These are phyloP conservation scores for Pogona vitticeps DNA, from an alignment of 2,113 vertebrate species.

Conservation along the genomic window DNA sequence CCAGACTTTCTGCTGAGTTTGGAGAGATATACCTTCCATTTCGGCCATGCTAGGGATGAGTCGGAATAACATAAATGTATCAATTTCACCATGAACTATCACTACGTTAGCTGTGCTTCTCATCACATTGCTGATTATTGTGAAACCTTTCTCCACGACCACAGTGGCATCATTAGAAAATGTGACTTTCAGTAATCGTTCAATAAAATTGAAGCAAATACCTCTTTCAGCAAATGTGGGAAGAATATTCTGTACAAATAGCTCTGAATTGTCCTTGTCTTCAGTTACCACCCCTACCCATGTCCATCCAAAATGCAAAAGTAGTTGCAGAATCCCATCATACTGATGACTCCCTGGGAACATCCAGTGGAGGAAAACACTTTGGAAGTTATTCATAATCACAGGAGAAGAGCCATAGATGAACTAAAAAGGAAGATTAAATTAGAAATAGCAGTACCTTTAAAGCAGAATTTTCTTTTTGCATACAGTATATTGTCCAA, in stretches of 20 bases:
- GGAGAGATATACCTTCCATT: not conserved
- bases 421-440: not conserved
- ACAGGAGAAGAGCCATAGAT: not conserved
- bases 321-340: not conserved
- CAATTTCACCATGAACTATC: not conserved
- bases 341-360: not conserved
- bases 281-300: not conserved
- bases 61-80: not conserved
- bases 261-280: too few relatives aligned
- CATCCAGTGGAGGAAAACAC: not conserved
- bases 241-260: not conserved
- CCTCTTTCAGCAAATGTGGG: not conserved
- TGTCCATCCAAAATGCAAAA: not conserved
- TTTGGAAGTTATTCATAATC: too few relatives aligned
- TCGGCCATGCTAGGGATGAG: not conserved
- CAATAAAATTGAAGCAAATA: conserved; percentile 1
- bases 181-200: not conserved
- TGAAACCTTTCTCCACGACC: not conserved
- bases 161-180: not conserved
- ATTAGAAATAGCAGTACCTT: too few relatives aligned
- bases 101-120: not conserved
- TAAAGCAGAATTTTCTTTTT: too few relatives aligned
- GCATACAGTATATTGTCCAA: too few relatives aligned
- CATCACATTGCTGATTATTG: not conserved
- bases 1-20: not conserved